Conservation (phyloP, 2,113 vertebrate genomes). For the Patagioenas fasciata region DNA sequence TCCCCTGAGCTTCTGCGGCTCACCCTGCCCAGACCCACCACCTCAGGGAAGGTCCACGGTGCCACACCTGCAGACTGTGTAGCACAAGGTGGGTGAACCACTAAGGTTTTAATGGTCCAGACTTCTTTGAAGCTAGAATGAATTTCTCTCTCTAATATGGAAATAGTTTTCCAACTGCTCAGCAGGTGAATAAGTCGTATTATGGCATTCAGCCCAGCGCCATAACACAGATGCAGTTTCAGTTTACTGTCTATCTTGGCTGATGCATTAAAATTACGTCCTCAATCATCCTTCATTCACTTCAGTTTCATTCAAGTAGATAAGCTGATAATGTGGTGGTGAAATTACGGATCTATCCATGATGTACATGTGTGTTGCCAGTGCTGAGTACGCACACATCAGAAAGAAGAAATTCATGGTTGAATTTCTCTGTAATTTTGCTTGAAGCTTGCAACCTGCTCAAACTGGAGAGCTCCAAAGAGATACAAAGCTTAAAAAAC, state of each 20-base stretch:
- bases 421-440: slow-evolving; percentile 29
- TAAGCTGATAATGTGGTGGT: neutral
- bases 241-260: slow-evolving; percentile 21
- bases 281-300: slow-evolving; percentile 24
- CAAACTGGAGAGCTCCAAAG: neutral
- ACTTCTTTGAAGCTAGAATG: neutral
- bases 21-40: neutral
- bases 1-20: neutral
- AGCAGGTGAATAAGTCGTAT: neutral
- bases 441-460: slow-evolving; percentile 2
- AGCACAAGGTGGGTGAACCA: fast-evolving
- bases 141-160: neutral
- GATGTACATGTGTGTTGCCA: neutral
- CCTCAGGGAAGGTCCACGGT: fast-evolving
- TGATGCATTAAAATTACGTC: slow-evolving; percentile 27
- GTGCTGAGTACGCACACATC: neutral
- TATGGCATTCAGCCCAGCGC: neutral
- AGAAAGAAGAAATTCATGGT: neutral
- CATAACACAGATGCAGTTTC: neutral
- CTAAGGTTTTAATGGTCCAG: neutral
- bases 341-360: slow-evolving; percentile 10
- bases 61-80: fast-evolving
- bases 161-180: neutral
- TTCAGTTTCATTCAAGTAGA: slow-evolving; percentile 23
- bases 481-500: neutral